Percentiles rank a stretch among this genome's conserved stretches.
Evolutionary conservation across 2,888 invertebrate genomes (phyloP).

Genomic region (Oxyscelio sp.): DNA sequence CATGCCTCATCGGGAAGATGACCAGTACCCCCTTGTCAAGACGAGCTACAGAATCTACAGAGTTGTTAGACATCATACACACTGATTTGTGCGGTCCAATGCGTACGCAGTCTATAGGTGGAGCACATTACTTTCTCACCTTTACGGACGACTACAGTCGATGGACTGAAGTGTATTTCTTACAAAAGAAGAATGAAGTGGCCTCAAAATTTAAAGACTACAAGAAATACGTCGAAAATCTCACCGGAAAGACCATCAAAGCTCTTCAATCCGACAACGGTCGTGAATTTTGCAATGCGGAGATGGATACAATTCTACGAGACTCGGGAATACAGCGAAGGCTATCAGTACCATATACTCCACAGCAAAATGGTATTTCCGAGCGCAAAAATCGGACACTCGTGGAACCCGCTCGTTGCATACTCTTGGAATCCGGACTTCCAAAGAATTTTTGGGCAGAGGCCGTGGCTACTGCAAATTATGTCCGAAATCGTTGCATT

Average conservation of each 20-base stretch:
- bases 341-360: slow-evolving; percentile 30
- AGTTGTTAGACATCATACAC: background rate
- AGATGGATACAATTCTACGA: background rate
- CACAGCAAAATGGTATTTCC: slow-evolving; percentile 78
- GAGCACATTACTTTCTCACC: background rate
- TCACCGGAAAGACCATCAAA: background rate
- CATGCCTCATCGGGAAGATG: background rate
- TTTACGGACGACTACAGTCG: background rate
- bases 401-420: slow-evolving; percentile 65
- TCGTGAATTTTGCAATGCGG: background rate
- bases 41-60: background rate
- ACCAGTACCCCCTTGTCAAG: background rate
- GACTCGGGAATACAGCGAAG: background rate
- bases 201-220: background rate
- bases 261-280: background rate
- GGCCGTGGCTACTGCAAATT: slow-evolving; percentile 5
- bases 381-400: slow-evolving; percentile 14
- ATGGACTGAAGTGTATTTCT: background rate
- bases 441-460: background rate
- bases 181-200: background rate
- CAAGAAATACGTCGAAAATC: background rate
- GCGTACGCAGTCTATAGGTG: background rate
- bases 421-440: slow-evolving; percentile 3
- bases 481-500: background rate
- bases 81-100: background rate